Evolutionary conservation across 2,797 vertebrate species (phyloP).

Genomic region (Sebastes trivittatus): DNA sequence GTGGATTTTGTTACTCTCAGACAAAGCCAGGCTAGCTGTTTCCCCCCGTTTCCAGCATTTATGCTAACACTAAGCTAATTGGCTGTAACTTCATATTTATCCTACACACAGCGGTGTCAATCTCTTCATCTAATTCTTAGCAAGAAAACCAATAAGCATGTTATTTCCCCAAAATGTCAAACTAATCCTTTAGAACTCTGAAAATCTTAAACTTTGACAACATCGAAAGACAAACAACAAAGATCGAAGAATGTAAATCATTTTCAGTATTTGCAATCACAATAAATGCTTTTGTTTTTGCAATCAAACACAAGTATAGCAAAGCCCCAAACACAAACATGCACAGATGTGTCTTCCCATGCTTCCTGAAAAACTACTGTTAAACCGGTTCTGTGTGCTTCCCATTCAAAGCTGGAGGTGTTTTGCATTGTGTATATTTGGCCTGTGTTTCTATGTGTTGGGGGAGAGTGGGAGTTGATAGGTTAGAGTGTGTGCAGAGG

Average conservation of each 20-base stretch:
- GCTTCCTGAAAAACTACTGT: background rate
- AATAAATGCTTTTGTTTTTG: background rate
- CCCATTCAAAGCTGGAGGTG: slow-evolving; percentile 1
- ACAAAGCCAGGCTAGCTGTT: too few relatives aligned
- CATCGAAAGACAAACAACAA: background rate
- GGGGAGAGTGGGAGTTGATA: slow-evolving; percentile 17
- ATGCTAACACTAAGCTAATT: background rate
- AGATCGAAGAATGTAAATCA: too few relatives aligned
- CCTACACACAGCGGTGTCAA: background rate
- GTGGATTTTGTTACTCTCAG: too few relatives aligned
- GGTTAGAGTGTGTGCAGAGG: slow-evolving; percentile 38
- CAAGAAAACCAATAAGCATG: background rate
- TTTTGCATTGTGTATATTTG: slow-evolving; percentile 32
- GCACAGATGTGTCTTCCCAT: background rate
- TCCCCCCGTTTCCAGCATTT: too few relatives aligned
- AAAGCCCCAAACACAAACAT: background rate
- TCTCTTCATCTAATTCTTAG: background rate
- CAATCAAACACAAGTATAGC: background rate
- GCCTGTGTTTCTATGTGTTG: slow-evolving; percentile 34
- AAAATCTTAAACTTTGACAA: background rate
- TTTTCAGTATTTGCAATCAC: background rate
- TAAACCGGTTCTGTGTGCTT: background rate
- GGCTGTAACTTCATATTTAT: too few relatives aligned
- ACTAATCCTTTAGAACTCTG: background rate
- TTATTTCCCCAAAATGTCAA: background rate